These are phyloP conservation scores for Hestina assimilis DNA, from an alignment of 1,140 invertebrate species.

Conservation along the genomic window DNA sequence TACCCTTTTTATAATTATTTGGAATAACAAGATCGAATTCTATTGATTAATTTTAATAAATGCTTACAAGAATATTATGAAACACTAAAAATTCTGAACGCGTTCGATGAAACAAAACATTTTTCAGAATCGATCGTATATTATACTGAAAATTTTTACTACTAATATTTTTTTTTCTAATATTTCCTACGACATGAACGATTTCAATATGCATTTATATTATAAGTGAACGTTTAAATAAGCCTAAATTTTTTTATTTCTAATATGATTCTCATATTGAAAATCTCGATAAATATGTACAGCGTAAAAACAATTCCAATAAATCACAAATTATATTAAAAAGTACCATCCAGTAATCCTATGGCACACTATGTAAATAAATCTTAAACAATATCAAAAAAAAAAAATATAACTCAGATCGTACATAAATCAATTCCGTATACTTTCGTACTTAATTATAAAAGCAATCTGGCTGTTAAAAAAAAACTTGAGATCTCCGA, in stretches of 20 bases:
- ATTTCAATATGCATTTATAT: conserved; percentile 65
- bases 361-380: conserved; percentile 45
- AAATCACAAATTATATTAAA: conserved; percentile 40
- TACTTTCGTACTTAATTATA: conserved; percentile 29
- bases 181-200: conserved; percentile 73
- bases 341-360: conserved; percentile 40
- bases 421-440: conserved; percentile 43
- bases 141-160: conserved; percentile 61
- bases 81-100: conserved; percentile 18
- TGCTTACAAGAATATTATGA: conserved; percentile 27
- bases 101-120: conserved; percentile 13
- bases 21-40: conserved; percentile 26
- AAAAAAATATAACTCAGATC: conserved; percentile 41
- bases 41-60: conserved; percentile 29
- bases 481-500: conserved; percentile 36
- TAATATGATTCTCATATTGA: conserved; percentile 64
- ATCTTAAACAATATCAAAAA: conserved; percentile 30
- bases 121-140: conserved; percentile 31
- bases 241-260: conserved; percentile 51
- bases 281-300: conserved; percentile 67
- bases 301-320: conserved; percentile 52
- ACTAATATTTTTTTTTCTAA: conserved; percentile 56
- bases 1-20: conserved; percentile 40
- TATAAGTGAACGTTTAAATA: conserved; percentile 59
- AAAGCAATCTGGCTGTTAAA: conserved; percentile 31